Conservation (phyloP, 2,888 invertebrate species). For the Hecatera dysodea region DNA sequence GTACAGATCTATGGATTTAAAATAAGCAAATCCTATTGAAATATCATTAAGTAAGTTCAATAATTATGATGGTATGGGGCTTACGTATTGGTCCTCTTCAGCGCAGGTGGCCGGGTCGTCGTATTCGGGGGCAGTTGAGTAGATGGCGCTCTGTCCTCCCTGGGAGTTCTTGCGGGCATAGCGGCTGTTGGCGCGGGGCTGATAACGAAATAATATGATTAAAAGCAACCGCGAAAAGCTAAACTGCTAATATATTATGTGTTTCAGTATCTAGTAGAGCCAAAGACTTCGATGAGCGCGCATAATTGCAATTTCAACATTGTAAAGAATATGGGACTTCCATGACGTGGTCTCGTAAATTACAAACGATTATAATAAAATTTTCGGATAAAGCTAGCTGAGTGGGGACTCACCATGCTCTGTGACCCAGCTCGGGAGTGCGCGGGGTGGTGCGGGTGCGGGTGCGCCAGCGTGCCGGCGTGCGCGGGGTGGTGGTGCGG, state of each 20-base stretch:
- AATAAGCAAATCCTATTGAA: neutral
- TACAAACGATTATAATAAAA: neutral
- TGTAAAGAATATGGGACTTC: neutral
- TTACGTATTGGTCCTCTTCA: constrained; percentile 97
- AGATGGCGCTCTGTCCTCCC: constrained; percentile 95
- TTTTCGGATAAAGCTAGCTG: neutral
- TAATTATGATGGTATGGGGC: constrained; percentile 39
- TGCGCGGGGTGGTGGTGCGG: constrained; percentile 95
- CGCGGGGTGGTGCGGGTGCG: constrained; percentile 93
- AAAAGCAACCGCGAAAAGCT: neutral
- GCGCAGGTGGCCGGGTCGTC: constrained; percentile 98
- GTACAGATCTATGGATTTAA: no score
- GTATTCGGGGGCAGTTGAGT: constrained; percentile 96
- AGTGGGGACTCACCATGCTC: constrained; percentile 95
- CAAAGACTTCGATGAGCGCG: no score
- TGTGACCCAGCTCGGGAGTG: constrained; percentile 97
- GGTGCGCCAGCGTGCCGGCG: constrained; percentile 96
- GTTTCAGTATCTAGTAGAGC: neutral
- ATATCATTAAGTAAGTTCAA: neutral
- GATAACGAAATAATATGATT: constrained; percentile 11
- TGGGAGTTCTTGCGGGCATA: constrained; percentile 94
- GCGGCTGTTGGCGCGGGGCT: constrained; percentile 93
- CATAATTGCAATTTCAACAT: neutral
- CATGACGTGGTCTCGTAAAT: neutral
- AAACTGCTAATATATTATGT: neutral